A percentile compares a stretch with the other conserved stretches of the same genome.
Conservation (phyloP, 2,797 vertebrate genomes). For the Melanogrammus aeglefinus region DNA sequence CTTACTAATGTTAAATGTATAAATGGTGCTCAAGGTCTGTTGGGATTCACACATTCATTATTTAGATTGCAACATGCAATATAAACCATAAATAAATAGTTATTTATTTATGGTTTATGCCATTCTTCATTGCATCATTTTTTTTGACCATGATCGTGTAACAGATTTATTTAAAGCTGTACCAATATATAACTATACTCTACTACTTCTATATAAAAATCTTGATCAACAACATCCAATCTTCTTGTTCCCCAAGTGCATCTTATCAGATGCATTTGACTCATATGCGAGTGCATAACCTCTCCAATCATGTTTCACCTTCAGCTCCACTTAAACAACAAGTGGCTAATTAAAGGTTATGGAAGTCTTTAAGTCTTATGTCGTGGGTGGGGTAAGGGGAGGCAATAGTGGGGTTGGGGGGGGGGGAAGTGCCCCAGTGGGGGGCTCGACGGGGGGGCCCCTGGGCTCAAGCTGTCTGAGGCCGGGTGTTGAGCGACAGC, state of each 20-base stretch:
- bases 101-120: too few species aligned
- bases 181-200: neutral
- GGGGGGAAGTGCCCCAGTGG: neutral
- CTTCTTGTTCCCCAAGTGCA: too few species aligned
- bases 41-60: too few species aligned
- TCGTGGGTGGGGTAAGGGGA: neutral
- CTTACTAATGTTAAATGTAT: neutral
- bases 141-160: neutral
- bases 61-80: neutral
- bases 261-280: too few species aligned
- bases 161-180: neutral
- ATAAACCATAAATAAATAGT: neutral
- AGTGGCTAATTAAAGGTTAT: neutral
- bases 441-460: constrained; percentile 46
- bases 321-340: neutral
- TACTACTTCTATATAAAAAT: too few species aligned
- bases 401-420: neutral
- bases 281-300: too few species aligned
- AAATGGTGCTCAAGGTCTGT: neutral
- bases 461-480: constrained; percentile 17
- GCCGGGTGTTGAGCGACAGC: constrained; percentile 58
- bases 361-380: neutral
- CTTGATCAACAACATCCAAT: too few species aligned
- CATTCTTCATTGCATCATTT: too few species aligned
- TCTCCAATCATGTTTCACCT: neutral